A percentile compares a stretch with the other conserved stretches of the same genome.
phyloP scores from a whole-genome alignment of 2,888 invertebrate genomes.

The Griposia aprilina region DNA sequence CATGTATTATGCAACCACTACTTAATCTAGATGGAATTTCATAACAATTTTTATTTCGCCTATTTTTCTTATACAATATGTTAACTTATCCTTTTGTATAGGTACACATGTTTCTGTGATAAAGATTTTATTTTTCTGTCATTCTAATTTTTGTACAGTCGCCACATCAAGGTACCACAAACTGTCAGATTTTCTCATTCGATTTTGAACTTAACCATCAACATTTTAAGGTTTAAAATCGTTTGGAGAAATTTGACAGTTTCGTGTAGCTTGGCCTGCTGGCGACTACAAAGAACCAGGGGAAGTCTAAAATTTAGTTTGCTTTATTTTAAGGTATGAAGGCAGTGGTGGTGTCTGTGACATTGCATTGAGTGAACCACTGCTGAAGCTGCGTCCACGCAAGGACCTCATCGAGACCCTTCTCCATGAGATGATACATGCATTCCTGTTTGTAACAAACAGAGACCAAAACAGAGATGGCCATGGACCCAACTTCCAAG shows the following conservation, averaged over 20 bases:
- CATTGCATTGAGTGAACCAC: conserved; percentile 96
- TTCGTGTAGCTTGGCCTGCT: too few relatives aligned
- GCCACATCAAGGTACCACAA: too few relatives aligned
- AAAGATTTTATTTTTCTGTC: background rate
- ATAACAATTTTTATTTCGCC: background rate
- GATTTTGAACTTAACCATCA: too few relatives aligned
- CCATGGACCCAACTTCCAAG: conserved; percentile 98
- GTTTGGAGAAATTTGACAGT: too few relatives aligned
- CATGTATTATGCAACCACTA: background rate
- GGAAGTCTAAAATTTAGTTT: background rate
- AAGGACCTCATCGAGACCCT: conserved; percentile 99
- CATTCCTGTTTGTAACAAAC: conserved; percentile 97
- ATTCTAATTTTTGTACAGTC: background rate
- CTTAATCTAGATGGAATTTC: background rate
- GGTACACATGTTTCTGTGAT: background rate
- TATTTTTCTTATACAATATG: background rate
- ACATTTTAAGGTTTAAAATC: too few relatives aligned
- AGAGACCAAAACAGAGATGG: conserved; percentile 97
- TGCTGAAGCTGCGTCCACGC: conserved; percentile 97
- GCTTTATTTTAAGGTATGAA: conserved; percentile 91
- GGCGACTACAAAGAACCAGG: background rate
- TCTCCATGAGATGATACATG: conserved; percentile 99
- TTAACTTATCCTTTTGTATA: background rate
- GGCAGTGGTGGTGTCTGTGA: conserved; percentile 94
- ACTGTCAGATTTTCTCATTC: too few relatives aligned